Percentiles rank a stretch among this genome's conserved stretches.
phyloP scores from a whole-genome alignment of 2,888 invertebrate species.

The Apamea sordens region DNA sequence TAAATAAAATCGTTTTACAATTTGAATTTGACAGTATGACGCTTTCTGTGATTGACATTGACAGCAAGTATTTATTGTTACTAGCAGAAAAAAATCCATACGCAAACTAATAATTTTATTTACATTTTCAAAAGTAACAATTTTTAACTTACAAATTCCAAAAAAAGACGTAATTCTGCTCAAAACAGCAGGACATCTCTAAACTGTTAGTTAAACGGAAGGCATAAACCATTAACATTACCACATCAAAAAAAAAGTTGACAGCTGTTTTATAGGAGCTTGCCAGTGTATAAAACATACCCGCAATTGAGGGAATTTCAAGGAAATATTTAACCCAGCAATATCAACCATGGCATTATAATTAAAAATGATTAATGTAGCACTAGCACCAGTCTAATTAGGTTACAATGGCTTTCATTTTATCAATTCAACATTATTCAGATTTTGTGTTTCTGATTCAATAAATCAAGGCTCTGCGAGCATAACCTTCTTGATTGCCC shows the following conservation, averaged over 20 bases:
- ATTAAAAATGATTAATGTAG: not conserved
- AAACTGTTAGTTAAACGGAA: not conserved
- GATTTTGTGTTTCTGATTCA: not conserved
- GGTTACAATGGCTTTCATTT: not conserved
- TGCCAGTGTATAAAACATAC: not conserved
- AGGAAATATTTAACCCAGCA: not conserved
- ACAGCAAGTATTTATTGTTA: conserved; percentile 1
- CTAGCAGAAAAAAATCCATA: conserved; percentile 10
- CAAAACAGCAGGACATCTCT: too few relatives aligned
- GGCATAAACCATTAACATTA: not conserved
- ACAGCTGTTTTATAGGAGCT: not conserved
- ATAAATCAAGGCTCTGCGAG: not conserved
- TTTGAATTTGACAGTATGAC: conserved; percentile 56
- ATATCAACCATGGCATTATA: not conserved
- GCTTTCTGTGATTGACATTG: conserved; percentile 8
- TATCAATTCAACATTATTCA: not conserved
- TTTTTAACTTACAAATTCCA: not conserved
- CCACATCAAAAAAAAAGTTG: not conserved
- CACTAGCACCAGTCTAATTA: not conserved
- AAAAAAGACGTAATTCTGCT: too few relatives aligned
- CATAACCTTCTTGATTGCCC: too few relatives aligned
- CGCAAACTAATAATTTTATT: not conserved
- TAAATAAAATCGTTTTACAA: conserved; percentile 41
- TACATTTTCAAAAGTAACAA: not conserved
- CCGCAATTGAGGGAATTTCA: not conserved